Evolutionary conservation across 2,888 invertebrate species (phyloP).

Genomic region (Drymonia ruficornis): DNA sequence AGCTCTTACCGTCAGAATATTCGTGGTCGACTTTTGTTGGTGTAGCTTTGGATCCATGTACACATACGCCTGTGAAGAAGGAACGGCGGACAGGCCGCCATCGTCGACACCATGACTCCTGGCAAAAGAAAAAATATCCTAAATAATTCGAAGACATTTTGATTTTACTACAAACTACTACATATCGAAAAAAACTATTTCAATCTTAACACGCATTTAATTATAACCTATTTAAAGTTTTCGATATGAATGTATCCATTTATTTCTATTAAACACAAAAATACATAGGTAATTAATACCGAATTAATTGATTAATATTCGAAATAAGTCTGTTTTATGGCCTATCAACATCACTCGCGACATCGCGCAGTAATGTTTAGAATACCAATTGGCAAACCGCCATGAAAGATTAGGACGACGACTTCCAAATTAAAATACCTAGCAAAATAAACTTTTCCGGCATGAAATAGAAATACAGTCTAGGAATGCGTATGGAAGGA

Average conservation of each 20-base stretch:
- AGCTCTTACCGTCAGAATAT: constrained; percentile 75
- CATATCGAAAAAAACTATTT: too few relatives aligned
- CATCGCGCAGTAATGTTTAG: too few relatives aligned
- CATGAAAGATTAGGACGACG: constrained; percentile 10
- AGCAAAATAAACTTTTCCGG: not conserved
- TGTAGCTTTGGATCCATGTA: constrained; percentile 68
- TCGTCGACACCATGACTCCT: constrained; percentile 88
- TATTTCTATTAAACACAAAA: too few relatives aligned
- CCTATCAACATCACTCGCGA: constrained; percentile 15
- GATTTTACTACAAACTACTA: too few relatives aligned
- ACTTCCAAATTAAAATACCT: constrained; percentile 21
- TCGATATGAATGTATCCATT: too few relatives aligned
- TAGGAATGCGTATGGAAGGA: too few relatives aligned
- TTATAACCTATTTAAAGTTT: too few relatives aligned
- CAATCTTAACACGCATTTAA: too few relatives aligned
- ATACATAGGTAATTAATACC: too few relatives aligned
- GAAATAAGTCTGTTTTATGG: constrained; percentile 10
- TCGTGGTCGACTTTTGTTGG: constrained; percentile 72
- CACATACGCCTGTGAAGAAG: constrained; percentile 73
- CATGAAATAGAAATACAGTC: too few relatives aligned
- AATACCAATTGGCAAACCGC: constrained; percentile 17
- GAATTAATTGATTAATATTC: constrained; percentile 1
- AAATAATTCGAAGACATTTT: too few relatives aligned
- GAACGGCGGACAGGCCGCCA: constrained; percentile 82
- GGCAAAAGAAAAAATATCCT: constrained; percentile 39